Percentiles rank a stretch among this genome's conserved stretches.
These are phyloP conservation scores for Neocrepidodera transversa DNA, from an alignment of 2,888 invertebrate species.

Conservation along the genomic window DNA sequence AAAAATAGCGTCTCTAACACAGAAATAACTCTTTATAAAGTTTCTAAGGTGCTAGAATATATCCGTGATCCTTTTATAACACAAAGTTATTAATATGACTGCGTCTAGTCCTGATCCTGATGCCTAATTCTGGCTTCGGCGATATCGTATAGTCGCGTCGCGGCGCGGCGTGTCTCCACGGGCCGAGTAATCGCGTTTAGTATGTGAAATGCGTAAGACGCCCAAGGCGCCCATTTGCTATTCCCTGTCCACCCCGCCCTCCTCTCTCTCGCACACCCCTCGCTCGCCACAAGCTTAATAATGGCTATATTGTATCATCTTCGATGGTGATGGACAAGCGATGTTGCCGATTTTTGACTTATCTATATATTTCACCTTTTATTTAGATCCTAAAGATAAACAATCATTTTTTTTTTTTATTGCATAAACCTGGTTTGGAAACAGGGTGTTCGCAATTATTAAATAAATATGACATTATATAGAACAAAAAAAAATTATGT, in stretches of 20 bases:
- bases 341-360: background rate
- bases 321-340: slow-evolving; percentile 51
- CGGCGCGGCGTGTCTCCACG: slow-evolving; percentile 13
- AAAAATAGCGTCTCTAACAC: slow-evolving; percentile 1
- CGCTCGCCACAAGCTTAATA: slow-evolving; percentile 51
- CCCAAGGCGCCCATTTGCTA: slow-evolving; percentile 58
- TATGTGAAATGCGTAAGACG: slow-evolving; percentile 60
- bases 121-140: slow-evolving; percentile 9
- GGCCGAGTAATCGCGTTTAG: slow-evolving; percentile 62
- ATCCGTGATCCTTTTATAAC: slow-evolving; percentile 27
- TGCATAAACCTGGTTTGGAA: too few relatives aligned
- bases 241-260: slow-evolving; percentile 43
- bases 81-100: slow-evolving; percentile 34
- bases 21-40: slow-evolving; percentile 16
- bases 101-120: slow-evolving; percentile 22
- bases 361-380: too few relatives aligned
- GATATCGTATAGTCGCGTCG: slow-evolving; percentile 14
- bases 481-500: too few relatives aligned
- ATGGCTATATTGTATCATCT: slow-evolving; percentile 60
- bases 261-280: slow-evolving; percentile 42
- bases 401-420: too few relatives aligned
- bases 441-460: too few relatives aligned
- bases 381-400: too few relatives aligned
- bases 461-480: too few relatives aligned
- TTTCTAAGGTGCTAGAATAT: slow-evolving; percentile 16